phyloP scores from a whole-genome alignment of 2,797 vertebrate species.

The Okamejei kenojei region DNA sequence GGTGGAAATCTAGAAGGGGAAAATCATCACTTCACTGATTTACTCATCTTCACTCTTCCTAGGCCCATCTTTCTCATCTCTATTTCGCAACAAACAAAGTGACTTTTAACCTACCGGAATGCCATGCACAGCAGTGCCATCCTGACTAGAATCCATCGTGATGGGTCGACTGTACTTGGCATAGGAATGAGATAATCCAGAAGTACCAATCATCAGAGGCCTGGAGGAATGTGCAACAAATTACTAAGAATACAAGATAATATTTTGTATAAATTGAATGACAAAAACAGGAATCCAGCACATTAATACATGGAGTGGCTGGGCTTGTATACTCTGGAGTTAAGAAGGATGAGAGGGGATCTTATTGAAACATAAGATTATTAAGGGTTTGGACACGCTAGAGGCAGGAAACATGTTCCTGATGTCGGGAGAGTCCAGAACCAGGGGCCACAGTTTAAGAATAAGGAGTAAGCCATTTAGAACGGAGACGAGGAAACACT shows the following conservation, averaged over 20 bases:
- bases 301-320: not conserved
- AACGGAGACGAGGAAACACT: too few species aligned
- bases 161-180: constrained; percentile 43
- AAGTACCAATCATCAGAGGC: constrained; percentile 44
- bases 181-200: constrained; percentile 37
- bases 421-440: too few species aligned
- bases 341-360: too few species aligned
- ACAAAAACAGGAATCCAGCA: not conserved
- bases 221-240: constrained; percentile 33
- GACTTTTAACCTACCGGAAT: constrained; percentile 9
- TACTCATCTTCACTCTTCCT: not conserved
- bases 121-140: constrained; percentile 25
- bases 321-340: too few species aligned
- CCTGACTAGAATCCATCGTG: constrained; percentile 33
- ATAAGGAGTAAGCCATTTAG: too few species aligned
- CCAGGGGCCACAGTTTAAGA: too few species aligned
- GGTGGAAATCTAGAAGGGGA: not conserved
- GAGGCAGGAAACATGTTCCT: too few species aligned
- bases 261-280: not conserved
- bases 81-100: not conserved
- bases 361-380: too few species aligned
- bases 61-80: not conserved
- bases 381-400: too few species aligned
- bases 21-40: not conserved
- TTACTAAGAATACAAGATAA: not conserved